Evolutionary conservation across 2,113 vertebrate genomes (phyloP).

Genomic region (Strix aluco): DNA sequence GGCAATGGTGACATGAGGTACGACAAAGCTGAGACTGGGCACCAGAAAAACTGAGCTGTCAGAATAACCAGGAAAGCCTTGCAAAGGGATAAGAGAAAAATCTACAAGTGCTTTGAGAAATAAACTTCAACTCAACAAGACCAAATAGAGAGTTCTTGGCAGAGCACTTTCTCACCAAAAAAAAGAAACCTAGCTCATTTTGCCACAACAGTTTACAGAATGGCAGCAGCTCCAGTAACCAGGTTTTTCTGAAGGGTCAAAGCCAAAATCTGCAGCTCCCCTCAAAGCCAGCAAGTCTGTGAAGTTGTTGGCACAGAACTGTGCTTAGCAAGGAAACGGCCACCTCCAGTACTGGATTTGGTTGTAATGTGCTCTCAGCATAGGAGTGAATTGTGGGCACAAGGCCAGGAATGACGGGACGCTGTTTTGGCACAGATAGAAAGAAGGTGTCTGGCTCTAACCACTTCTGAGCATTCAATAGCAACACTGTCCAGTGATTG

Average conservation of each 20-base stretch:
- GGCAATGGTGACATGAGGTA: neutral
- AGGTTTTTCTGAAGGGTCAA: neutral
- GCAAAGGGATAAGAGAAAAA: neutral
- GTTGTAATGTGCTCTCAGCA: neutral
- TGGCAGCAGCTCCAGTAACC: neutral
- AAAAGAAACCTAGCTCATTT: neutral
- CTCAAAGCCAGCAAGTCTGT: neutral
- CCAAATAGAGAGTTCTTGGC: neutral
- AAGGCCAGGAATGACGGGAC: neutral
- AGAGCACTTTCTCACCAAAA: neutral
- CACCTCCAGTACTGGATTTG: neutral
- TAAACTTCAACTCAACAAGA: neutral
- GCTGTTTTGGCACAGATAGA: neutral
- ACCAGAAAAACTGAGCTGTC: neutral
- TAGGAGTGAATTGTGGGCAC: neutral
- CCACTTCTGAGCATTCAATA: neutral
- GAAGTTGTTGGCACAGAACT: neutral
- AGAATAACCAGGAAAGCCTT: neutral
- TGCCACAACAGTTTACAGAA: neutral
- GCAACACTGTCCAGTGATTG: slow-evolving; percentile 2
- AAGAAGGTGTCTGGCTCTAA: slow-evolving; percentile 45
- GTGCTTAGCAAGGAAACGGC: neutral
- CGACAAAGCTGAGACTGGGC: neutral
- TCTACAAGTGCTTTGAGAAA: neutral
- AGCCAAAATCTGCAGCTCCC: neutral